phyloP scores from a whole-genome alignment of 1,140 invertebrate species.

The Pararge aegeria region DNA sequence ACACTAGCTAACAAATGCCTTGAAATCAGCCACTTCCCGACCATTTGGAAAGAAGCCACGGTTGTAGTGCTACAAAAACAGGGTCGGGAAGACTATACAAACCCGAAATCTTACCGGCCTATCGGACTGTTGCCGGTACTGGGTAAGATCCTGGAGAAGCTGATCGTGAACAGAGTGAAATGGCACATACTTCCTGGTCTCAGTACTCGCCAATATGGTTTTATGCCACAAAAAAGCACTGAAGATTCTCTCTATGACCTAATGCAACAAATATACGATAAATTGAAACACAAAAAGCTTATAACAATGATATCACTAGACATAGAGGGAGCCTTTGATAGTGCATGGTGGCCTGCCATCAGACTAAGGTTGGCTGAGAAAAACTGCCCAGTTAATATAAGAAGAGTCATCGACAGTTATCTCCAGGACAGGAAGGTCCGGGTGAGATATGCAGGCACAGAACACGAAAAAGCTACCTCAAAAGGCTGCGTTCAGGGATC shows the following conservation, averaged over 20 bases:
- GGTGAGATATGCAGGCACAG: not conserved
- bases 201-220: slow-evolving; percentile 8
- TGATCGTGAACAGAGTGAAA: not conserved
- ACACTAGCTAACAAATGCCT: slow-evolving; percentile 11
- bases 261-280: not conserved
- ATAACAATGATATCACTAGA: slow-evolving; percentile 3
- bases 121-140: slow-evolving; percentile 10
- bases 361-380: not conserved
- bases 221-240: slow-evolving; percentile 4
- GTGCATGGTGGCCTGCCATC: slow-evolving; percentile 8
- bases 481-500: not conserved
- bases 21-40: slow-evolving; percentile 11
- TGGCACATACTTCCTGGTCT: not conserved
- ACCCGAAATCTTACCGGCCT: slow-evolving; percentile 13
- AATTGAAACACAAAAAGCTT: not conserved
- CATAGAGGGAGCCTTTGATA: slow-evolving; percentile 20
- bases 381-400: not conserved
- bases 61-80: slow-evolving; percentile 18
- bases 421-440: not conserved
- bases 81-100: slow-evolving; percentile 4
- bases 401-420: not conserved
- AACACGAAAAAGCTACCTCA: not conserved
- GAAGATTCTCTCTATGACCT: slow-evolving; percentile 2
- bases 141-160: slow-evolving; percentile 9
- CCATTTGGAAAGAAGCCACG: slow-evolving; percentile 20